Conservation (phyloP, 2,113 vertebrate species). For the Mesocricetus auratus region DNA sequence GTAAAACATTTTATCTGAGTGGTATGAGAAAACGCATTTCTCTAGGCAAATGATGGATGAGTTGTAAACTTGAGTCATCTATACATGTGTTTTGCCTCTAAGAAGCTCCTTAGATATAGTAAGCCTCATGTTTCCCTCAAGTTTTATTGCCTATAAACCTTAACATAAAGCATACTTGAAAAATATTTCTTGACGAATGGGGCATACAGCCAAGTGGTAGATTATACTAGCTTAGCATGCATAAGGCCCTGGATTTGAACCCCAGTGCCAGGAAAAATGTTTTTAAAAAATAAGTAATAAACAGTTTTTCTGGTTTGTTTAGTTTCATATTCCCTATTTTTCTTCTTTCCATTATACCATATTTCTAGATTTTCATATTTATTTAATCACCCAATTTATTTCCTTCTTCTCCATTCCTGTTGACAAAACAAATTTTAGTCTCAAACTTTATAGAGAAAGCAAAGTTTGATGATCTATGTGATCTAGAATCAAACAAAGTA, state of each 20-base stretch:
- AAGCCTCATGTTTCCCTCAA: background rate
- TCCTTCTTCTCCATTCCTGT: background rate
- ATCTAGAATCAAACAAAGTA: background rate
- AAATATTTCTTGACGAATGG: slow-evolving; percentile 15
- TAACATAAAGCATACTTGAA: slow-evolving; percentile 11
- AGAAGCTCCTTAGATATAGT: background rate
- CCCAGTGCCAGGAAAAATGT: background rate
- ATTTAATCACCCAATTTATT: slow-evolving; percentile 9
- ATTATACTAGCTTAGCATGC: no score
- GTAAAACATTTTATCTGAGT: background rate
- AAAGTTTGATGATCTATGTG: background rate
- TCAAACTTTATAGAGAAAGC: background rate
- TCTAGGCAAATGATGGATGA: background rate
- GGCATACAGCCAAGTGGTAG: background rate
- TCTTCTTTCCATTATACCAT: background rate
- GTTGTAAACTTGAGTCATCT: background rate
- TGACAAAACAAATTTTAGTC: background rate
- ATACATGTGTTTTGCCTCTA: background rate
- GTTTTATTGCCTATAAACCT: background rate
- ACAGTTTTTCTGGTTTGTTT: background rate
- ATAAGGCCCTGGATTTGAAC: background rate
- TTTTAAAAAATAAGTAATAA: background rate
- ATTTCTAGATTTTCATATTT: background rate
- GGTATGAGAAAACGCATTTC: background rate
- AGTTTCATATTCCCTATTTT: background rate